Evolutionary conservation across 1,140 invertebrate species (phyloP), one percentile per base, ranked within the genome.

Genomic region (Trichonephila clavipes): DNA sequence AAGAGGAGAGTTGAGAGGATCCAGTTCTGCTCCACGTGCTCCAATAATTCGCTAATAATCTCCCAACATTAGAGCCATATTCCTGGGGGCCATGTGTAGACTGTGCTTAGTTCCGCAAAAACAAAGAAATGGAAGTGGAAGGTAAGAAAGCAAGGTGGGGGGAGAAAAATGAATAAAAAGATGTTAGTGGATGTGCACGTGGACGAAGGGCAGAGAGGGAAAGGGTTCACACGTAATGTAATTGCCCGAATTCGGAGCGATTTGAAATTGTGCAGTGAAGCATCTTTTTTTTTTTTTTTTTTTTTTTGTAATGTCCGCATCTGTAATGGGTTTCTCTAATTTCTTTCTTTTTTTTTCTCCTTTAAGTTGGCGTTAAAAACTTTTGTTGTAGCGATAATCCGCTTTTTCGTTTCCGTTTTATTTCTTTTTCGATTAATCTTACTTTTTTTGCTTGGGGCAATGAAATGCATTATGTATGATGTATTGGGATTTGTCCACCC

Each of bases 11-110:
- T 58, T 58, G 82, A 85, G 82, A 59, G 12, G 24, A 58, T 85
- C 44, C 72, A 77, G 72, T 77, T 77, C 72, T 77, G 72, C 72
- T 77, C 72, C 82, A 59, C 44, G 44, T 59, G 58, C 58, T 85
- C 58, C 51, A 85, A 59, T 85, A 85, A 85, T 85, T 85, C 82
- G 82, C 82, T 85, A 85, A 85, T 85, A 85, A 85, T 59, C 82
- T 59, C n/a, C 21, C 82, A 59, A 85, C 58, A 59, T 85, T 59
- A 58, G 19, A 2, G 24, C 19, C n/a, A 12, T 3, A 58, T 59
- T 85, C 44, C 82, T 85, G 44, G 21, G 58, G 58, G 44, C 82
- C 12, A 51, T 58, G 58, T 24, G 82, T 51, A 59, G 58, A 59
- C 82, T 85, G 24, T 59, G 82, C 51, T 85, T 85, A 85, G 82